Conservation (phyloP, 1,140 invertebrate genomes). For the Drosophila sechellia region DNA sequence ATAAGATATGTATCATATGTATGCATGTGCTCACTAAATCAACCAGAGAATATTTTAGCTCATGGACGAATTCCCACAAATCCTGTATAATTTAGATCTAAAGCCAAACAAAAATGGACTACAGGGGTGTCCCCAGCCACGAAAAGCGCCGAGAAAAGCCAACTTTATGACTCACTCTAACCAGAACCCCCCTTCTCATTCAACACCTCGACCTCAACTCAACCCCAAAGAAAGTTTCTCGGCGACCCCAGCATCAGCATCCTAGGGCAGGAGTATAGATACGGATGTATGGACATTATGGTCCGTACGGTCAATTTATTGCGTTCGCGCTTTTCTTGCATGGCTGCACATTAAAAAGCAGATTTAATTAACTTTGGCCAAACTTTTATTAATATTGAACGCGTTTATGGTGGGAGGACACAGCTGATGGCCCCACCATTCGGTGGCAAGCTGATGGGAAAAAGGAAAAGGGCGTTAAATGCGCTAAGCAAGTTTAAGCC, state of each 20-base stretch:
- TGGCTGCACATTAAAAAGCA: constrained; percentile 79
- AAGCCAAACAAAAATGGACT: constrained; percentile 1
- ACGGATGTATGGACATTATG: constrained; percentile 63
- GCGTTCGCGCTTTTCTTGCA: constrained; percentile 71
- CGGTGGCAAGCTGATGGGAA: not conserved
- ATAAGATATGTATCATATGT: too few relatives aligned
- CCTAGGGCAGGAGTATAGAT: constrained; percentile 27
- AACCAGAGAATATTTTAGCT: too few relatives aligned
- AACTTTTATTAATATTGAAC: constrained; percentile 82
- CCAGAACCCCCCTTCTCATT: not conserved
- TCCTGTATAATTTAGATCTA: constrained; percentile 3
- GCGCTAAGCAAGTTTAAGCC: constrained; percentile 69
- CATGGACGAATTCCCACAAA: not conserved
- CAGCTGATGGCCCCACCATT: constrained; percentile 27
- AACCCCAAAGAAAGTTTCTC: constrained; percentile 37
- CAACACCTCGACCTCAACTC: constrained; percentile 27
- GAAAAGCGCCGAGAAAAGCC: constrained; percentile 32
- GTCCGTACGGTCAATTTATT: constrained; percentile 74
- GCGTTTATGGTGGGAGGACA: constrained; percentile 51
- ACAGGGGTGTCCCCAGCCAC: not conserved
- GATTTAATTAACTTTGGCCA: constrained; percentile 81
- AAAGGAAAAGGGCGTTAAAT: constrained; percentile 47
- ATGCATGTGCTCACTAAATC: too few relatives aligned
- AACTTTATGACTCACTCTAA: constrained; percentile 45
- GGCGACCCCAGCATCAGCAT: constrained; percentile 23